phyloP scores from a whole-genome alignment of 2,888 invertebrate genomes.

The Fragum whitleyi region DNA sequence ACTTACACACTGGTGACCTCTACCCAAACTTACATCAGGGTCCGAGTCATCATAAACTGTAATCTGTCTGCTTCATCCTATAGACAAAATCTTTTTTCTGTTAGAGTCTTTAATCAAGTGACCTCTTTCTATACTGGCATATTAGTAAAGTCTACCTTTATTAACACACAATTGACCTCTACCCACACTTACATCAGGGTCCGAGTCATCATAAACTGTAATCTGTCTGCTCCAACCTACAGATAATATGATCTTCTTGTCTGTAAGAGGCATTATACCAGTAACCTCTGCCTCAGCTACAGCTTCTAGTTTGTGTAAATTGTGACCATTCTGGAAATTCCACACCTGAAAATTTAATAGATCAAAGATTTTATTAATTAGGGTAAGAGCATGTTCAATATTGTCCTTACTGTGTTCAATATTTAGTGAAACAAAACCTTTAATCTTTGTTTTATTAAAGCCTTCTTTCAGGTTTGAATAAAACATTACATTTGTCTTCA shows the following conservation, averaged over 20 bases:
- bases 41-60: slow-evolving; percentile 82
- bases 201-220: slow-evolving; percentile 81
- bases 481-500: too few relatives aligned
- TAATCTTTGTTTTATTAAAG: too few relatives aligned
- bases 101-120: slow-evolving; percentile 82
- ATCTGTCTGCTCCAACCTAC: slow-evolving; percentile 84
- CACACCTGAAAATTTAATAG: slow-evolving; percentile 78
- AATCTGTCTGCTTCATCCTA: slow-evolving; percentile 84
- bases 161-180: too few relatives aligned
- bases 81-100: slow-evolving; percentile 83
- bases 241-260: slow-evolving; percentile 82
- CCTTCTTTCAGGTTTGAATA: too few relatives aligned
- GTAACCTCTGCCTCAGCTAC: slow-evolving; percentile 84
- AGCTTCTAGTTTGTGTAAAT: slow-evolving; percentile 83
- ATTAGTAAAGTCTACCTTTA: too few relatives aligned
- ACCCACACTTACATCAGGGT: slow-evolving; percentile 83
- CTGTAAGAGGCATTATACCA: slow-evolving; percentile 81
- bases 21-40: slow-evolving; percentile 82
- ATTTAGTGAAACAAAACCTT: too few relatives aligned
- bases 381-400: not conserved
- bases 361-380: not conserved
- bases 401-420: too few relatives aligned
- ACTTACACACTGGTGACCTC: too few relatives aligned
- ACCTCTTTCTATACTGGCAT: slow-evolving; percentile 83
- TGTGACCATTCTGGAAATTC: slow-evolving; percentile 85